Percentiles rank a stretch among this genome's conserved stretches.
Evolutionary conservation across 1,140 invertebrate species (phyloP).

Genomic region (Zaprionus taronus): DNA sequence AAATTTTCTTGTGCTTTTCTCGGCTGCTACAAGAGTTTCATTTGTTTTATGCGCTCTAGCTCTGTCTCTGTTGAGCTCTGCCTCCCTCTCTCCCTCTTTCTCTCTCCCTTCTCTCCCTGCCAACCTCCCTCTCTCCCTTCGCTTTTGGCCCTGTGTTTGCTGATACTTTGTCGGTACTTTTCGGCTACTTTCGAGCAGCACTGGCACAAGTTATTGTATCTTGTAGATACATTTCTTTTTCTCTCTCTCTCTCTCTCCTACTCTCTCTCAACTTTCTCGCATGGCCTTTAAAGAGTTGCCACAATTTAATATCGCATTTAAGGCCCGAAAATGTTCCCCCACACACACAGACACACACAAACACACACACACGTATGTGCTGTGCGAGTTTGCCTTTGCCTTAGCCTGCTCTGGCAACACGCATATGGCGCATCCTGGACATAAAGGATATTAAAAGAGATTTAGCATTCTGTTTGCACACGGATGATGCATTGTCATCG

Average conservation of each 20-base stretch:
- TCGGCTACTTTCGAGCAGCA: constrained; percentile 75
- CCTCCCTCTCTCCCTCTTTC: no score
- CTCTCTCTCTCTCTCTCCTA: constrained; percentile 5
- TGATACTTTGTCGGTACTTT: constrained; percentile 82
- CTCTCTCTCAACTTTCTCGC: constrained; percentile 8
- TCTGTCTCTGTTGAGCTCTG: constrained; percentile 52
- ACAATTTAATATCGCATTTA: constrained; percentile 64
- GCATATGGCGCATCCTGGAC: constrained; percentile 81
- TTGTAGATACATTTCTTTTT: constrained; percentile 69
- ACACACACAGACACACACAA: constrained; percentile 8
- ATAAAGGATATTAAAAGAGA: constrained; percentile 84
- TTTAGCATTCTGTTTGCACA: constrained; percentile 83
- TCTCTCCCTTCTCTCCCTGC: not conserved
- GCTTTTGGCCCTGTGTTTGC: constrained; percentile 58
- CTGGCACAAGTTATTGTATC: constrained; percentile 80
- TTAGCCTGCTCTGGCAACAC: constrained; percentile 50
- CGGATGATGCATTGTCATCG: constrained; percentile 84
- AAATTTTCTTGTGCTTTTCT: constrained; percentile 81
- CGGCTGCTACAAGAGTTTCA: constrained; percentile 76
- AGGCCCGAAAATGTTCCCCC: constrained; percentile 13
- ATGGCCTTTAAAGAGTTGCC: constrained; percentile 28
- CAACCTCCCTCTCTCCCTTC: not conserved
- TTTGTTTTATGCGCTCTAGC: constrained; percentile 77
- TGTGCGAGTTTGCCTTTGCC: constrained; percentile 66
- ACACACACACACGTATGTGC: constrained; percentile 15